Evolutionary conservation across 2,113 vertebrate genomes (phyloP), one percentile per base, ranked within the genome.

Genomic region (Calyptommatus sinebrachiatus): DNA sequence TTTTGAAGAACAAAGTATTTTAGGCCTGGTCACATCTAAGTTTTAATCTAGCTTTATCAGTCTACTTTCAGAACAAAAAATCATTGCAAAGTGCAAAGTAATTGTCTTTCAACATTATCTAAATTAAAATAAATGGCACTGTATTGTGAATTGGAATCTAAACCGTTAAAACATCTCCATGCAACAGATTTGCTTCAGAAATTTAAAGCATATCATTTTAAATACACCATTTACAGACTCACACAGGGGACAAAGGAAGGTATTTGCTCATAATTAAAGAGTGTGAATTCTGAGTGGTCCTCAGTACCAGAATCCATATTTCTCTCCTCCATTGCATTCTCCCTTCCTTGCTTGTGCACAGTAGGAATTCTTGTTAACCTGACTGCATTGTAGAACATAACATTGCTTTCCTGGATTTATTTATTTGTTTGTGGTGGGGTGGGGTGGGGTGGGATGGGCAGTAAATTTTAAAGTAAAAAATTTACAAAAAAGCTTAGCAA

Each of bases 301-400:
- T 53, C 7, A 16, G 60, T n/a, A 26, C 53, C 22, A 74, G 21
- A 61, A 35, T 41, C 24, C 22, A 29, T 18, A 4, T 21, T 50
- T 12, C 45, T 9, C 16, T 29, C 71, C 28, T 50, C 7, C 5
- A 31, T 12, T 5, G 48, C 12, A 29, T 77, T 26, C 20, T 20
- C 22, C 69, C 28, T 35, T 31, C 16, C 28, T 53, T 21, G 16
- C 28, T 53, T 24, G 41, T 22, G 28, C 76, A 41, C 76, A 77
- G 48, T 29, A 24, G 46, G 76, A 28, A 31, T 35, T 18, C 46
- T 77, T 68, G 46, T 77, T 77, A 77, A 68, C 76, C 63, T 77
- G 28, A 50, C 48, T 24, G 66, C 31, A 41, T 31, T 69, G 46
- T 77, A 57, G 65, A 57, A 69, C 65, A 77, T 69, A 48, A 69